Base-by-base conservation (phyloP, 2,113 vertebrate genomes). In the Bufo bufo region DNA sequence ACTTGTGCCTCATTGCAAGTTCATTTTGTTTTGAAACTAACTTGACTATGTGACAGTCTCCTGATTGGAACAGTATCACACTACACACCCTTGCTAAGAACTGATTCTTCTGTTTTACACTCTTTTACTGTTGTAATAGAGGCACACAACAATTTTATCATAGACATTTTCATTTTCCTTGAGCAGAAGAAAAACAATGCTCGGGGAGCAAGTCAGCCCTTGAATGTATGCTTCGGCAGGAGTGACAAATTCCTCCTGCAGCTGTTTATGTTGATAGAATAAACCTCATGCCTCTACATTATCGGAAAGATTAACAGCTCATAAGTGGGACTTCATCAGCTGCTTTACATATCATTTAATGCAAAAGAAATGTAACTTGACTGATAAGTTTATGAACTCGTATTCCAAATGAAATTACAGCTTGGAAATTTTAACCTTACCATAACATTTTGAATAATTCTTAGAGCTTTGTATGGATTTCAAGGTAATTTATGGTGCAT, bases 221-320 rank as follows among this genome's bases (percentile, higher is more conserved):
- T 49, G 72, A 52, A 20, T 47, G 43, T n/a, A 65, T 47, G 43
- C 43, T 45, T 56, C 20, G 1, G 20, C 10, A 23, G 7, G 10
- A 23, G 33, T 59, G 78, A 58, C 14, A 23, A 19, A 83, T 50
- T 65, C 19, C 61, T 66, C 59, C 45, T 66, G 61, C 81, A 83
- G 81, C 81, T 83, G 81, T 83, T 66, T 65, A 66, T n/a, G 45
- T 17, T 83, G 81, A 83, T 50, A 49, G 81, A 83, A 61, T 66
- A 33, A 61, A 66, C 43, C 81, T 66, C 61, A 49, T 83, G 58
- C 61, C 33, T n/a, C 13, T 63, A 20, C 56, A 82, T 13, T 61
- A 82, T 43, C 17, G 7, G 79, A 19, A 12, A 78, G 50, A 59
- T 47, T 82, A 45, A 45, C 5, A 82, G 56, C 56, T 63, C 45